These are phyloP conservation scores for Drosophila mettleri DNA, from an alignment of 2,888 invertebrate species.

Conservation along the genomic window DNA sequence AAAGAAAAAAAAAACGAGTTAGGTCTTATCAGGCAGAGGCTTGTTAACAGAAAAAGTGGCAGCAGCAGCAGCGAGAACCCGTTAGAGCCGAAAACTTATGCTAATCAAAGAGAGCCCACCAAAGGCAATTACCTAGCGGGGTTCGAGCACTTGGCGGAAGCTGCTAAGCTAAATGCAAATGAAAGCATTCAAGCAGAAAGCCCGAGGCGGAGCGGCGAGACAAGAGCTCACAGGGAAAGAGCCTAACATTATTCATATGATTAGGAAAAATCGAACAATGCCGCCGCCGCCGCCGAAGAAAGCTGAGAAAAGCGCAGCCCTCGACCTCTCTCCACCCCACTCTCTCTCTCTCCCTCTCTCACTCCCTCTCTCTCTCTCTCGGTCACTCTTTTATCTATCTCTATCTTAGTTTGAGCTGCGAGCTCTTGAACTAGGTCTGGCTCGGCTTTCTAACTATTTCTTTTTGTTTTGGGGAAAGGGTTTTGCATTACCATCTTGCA, in stretches of 20 bases:
- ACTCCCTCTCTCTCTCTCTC: background rate
- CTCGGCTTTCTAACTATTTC: constrained; percentile 59
- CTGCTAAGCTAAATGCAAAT: constrained; percentile 66
- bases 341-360: background rate
- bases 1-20: background rate
- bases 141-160: constrained; percentile 46
- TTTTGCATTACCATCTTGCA: constrained; percentile 50
- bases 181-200: constrained; percentile 74
- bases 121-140: constrained; percentile 49
- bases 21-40: constrained; percentile 19
- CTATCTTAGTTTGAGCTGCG: background rate
- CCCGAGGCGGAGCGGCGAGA: constrained; percentile 26
- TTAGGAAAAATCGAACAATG: constrained; percentile 79
- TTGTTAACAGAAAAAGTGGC: constrained; percentile 28
- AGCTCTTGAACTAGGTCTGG: constrained; percentile 39
- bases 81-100: constrained; percentile 58
- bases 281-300: constrained; percentile 51
- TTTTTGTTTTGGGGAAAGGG: constrained; percentile 66
- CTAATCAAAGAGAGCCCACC: constrained; percentile 50
- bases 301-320: constrained; percentile 45
- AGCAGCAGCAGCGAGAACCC: constrained; percentile 32
- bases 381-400: background rate
- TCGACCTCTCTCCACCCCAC: background rate
- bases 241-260: constrained; percentile 70
- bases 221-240: constrained; percentile 32